Conservation (phyloP, 2,888 invertebrate genomes). For the Kuschelorhynchus macadamiae region DNA sequence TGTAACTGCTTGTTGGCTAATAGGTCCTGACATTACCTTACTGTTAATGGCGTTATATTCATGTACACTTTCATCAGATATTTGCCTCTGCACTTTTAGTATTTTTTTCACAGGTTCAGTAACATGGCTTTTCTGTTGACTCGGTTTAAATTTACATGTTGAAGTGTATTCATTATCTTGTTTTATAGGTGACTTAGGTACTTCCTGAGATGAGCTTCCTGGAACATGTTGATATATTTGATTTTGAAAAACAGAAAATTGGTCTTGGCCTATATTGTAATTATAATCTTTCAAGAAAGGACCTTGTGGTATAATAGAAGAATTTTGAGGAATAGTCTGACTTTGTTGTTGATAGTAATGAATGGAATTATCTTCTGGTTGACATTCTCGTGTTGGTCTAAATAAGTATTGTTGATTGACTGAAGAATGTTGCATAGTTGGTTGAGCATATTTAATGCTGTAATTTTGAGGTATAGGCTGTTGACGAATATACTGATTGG, state of each 20-base stretch:
- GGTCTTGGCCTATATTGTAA: slow-evolving; percentile 7
- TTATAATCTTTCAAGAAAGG: slow-evolving; percentile 18
- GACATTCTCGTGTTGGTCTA: slow-evolving; percentile 1
- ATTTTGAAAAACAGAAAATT: not conserved
- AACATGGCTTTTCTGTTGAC: slow-evolving; percentile 37
- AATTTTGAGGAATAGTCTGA: slow-evolving; percentile 28
- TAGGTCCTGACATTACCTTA: slow-evolving; percentile 83
- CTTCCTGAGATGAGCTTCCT: not conserved
- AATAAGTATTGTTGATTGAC: not conserved
- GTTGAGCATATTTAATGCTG: slow-evolving; percentile 43
- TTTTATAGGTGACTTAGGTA: not conserved
- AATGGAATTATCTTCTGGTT: slow-evolving; percentile 23
- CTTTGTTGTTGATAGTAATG: slow-evolving; percentile 31
- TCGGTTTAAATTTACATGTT: slow-evolving; percentile 55
- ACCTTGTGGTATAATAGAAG: slow-evolving; percentile 14
- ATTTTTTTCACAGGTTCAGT: slow-evolving; percentile 48
- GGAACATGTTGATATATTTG: slow-evolving; percentile 10
- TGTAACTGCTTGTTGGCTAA: slow-evolving; percentile 80
- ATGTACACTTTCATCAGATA: slow-evolving; percentile 63
- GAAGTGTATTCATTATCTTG: slow-evolving; percentile 54
- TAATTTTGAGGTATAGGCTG: slow-evolving; percentile 45
- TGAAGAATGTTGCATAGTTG: slow-evolving; percentile 12
- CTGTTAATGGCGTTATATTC: slow-evolving; percentile 76
- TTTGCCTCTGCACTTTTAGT: slow-evolving; percentile 60
- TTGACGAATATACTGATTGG: slow-evolving; percentile 19